Base-by-base conservation (phyloP, 2,888 invertebrate species). In the Agonopterix arenella region DNA sequence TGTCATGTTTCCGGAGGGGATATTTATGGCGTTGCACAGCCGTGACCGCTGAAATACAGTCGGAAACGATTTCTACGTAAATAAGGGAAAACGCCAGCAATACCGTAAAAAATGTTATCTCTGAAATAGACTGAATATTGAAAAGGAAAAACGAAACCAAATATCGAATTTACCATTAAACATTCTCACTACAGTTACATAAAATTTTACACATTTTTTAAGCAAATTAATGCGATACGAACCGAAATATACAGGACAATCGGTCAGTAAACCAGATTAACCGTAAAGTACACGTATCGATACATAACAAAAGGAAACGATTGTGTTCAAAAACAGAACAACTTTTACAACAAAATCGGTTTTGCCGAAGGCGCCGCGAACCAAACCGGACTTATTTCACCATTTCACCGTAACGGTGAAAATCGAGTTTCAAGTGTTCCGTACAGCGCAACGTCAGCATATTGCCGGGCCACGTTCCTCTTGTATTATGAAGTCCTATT, bases 401-500 rank as follows among this genome's bases (percentile, higher is more conserved):
- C 68, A 74, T 75, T 76, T 74, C 63, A 66, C 66, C 59, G 71
- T 68, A 67, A 75, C 71, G 67, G 67, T 73, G 75, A 73, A 83
- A 85, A 84, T 84, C 74, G 77, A 80, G 73, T 83, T 80, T 64
- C 71, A 69, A 79, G 76, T 71, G 70, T 73, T 72, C 70, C 61
- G 60, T 57, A 62, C 62, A 61, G 69, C 28, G 28, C 67, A 63
- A 66, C 72, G 81, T 83, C 84, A 81, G 84, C 84, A 83, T 83
- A 84, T 83, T 84, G 82, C 75, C 61, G 60, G 62, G 66, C 77
- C 71, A 72, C 77, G 75, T 72, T 70, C 74, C 72, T 66, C 74
- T 79, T 74, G 75, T 81, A 79, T 84, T 83, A 84, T 84, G 77
- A 84, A 83, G 74, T 84, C 70, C 76, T 80, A 83, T 84, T 84